Evolutionary conservation across 2,888 invertebrate species (phyloP).

Genomic region (Tenthredo livida): DNA sequence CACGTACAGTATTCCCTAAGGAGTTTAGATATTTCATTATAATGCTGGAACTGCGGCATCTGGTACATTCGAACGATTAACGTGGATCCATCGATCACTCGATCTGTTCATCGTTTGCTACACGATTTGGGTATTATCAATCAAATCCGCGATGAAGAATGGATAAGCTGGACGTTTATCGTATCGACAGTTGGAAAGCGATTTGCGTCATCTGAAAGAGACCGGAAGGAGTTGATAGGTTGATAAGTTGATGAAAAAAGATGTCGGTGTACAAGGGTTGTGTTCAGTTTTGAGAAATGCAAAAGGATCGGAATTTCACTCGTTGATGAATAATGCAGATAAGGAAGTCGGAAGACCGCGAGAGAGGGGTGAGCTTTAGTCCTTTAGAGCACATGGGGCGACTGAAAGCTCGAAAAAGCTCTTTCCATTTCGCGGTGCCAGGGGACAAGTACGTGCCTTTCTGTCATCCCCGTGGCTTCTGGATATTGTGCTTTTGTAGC

Average conservation of each 20-base stretch:
- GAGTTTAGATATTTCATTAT: neutral
- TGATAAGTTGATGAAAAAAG: neutral
- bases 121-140: neutral
- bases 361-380: neutral
- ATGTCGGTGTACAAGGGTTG: neutral
- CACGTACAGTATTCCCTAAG: neutral
- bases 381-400: neutral
- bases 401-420: neutral
- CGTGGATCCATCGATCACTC: neutral
- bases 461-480: constrained; percentile 8
- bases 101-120: neutral
- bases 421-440: neutral
- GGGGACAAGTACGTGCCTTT: constrained; percentile 36
- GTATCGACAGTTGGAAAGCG: neutral
- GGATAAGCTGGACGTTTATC: neutral
- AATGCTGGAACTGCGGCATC: neutral
- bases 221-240: neutral
- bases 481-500: neutral
- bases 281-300: neutral
- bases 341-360: neutral
- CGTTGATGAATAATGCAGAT: constrained; percentile 8
- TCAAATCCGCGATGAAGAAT: neutral
- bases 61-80: neutral
- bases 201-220: neutral
- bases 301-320: neutral